Base-by-base conservation (phyloP, 2,113 vertebrate genomes). In the Donacobius atricapilla region DNA sequence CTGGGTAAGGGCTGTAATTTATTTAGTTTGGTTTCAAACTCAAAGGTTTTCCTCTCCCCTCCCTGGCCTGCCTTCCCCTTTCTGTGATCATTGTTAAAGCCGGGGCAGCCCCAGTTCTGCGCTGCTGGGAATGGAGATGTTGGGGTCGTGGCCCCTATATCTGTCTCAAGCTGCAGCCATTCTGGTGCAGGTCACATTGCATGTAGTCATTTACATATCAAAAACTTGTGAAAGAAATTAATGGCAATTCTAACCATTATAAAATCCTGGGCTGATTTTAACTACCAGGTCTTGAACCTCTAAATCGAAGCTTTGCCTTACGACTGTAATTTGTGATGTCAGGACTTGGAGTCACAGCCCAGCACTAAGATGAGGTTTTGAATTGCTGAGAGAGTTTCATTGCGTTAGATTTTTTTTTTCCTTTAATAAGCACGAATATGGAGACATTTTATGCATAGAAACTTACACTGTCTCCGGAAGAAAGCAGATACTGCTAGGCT, bases 171-270 rank as follows among this genome's bases (percentile, higher is more conserved):
- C 72, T 88, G 92, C 88, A 93, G 60, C 76, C 40, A 31, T 61
- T 83, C 79, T 78, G 48, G 69, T 45, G 28, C 13, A 14, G 69
- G 60, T 89, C 83, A 50, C 51, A 16, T 8, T 81, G 64, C 85
- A n/a, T 93, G 93, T 89, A 71, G 40, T 25, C 53, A 88, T 94
- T 96, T 93, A 30, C 88, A 90, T 94, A 89, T 81, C 93, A 96
- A 92, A 96, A 96, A 92, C 72, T 88, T 82, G n/a, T 15, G 53
- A 44, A 82, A 68, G 48, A 87, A 93, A 54, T 89, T 66, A 86
- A 82, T 93, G 79, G 44, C 88, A 68, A 93, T 65, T 45, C 48
- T 44, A 33, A 13, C 14, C 5, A 0, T 80, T 61, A 42, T 79
- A 89, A 90, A 82, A 78, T 87, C 72, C 57, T 90, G 25, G 57